Base-by-base conservation (phyloP, 2,113 vertebrate genomes). In the Hystrix cristata region DNA sequence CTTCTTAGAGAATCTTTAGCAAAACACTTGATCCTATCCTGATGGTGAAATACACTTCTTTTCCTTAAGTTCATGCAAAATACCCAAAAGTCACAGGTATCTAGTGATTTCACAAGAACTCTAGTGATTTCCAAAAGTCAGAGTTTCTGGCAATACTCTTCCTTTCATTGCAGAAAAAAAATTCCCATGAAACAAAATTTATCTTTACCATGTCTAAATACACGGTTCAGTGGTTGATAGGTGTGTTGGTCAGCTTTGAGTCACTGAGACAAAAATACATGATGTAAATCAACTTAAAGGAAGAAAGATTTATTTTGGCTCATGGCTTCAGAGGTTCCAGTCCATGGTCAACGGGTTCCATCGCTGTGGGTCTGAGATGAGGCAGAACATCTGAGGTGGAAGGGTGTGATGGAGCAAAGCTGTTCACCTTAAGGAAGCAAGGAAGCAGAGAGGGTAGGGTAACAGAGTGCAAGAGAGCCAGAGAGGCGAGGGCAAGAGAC, bases 51-150 rank as follows among this genome's bases (percentile, higher is more conserved):
- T 43, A 83, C 48, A 81, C 25, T 60, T 76, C 78, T 84, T 91
- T 62, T 29, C 43, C 69, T 91, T 43, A 51, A 72, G 18, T 67
- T 53, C 29, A 86, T 18, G 53, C 38, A 38, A 3, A 53, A 5
- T 57, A 13, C 16, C 53, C 38, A 95, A 65, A 90, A 92, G 15
- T 67, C 78, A 79, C 19, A 62, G 81, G 64, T 31, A 12, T 53
- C 71, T 51, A 67, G 29, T 38, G 38, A 84, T n/a, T 62, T 80
- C 38, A 38, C 38, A 91, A 82, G n/a, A 84, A 93, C 65, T 65
- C 71, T 15, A 84, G 11, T 79, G 25, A 91, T 79, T 64, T 87
- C 76, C 25, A 84, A 67, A 91, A 80, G n/a, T 92, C n/a, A 71
- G 1, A 19, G 38, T 79, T 74, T 93, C 81, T 93, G 31, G 62